A percentile compares a stretch with the other conserved stretches of the same genome.
Evolutionary conservation across 2,888 invertebrate genomes (phyloP).

Genomic region (Mythimna impura): DNA sequence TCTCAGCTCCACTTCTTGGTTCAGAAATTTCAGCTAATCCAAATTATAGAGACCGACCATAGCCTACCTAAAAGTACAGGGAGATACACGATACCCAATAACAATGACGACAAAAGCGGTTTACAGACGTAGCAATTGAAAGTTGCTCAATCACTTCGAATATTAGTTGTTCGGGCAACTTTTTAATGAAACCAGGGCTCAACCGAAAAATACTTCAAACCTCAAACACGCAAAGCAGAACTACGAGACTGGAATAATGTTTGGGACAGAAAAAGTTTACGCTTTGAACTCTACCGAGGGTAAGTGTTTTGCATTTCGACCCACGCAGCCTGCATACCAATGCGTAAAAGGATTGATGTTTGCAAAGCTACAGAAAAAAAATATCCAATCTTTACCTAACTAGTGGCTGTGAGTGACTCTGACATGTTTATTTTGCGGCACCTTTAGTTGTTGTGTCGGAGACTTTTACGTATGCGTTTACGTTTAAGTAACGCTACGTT

Average conservation of each 20-base stretch:
- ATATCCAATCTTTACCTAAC: slow-evolving; percentile 71
- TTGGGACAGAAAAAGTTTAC: slow-evolving; percentile 89
- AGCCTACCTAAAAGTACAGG: not conserved
- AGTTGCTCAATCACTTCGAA: slow-evolving; percentile 83
- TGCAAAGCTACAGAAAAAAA: slow-evolving; percentile 76
- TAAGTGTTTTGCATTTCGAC: slow-evolving; percentile 89
- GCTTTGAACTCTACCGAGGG: slow-evolving; percentile 88
- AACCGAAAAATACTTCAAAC: slow-evolving; percentile 87
- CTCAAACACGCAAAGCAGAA: slow-evolving; percentile 88
- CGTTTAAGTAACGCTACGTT: not conserved
- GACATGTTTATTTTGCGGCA: slow-evolving; percentile 55
- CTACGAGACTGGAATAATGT: slow-evolving; percentile 89
- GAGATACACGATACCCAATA: slow-evolving; percentile 20
- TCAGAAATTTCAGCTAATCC: slow-evolving; percentile 12
- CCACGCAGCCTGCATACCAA: slow-evolving; percentile 87
- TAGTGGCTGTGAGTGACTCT: slow-evolving; percentile 62
- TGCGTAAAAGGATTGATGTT: slow-evolving; percentile 88
- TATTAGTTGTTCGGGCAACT: slow-evolving; percentile 80
- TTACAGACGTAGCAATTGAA: slow-evolving; percentile 74
- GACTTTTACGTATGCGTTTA: slow-evolving; percentile 1
- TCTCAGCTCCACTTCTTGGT: no score
- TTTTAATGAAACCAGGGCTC: slow-evolving; percentile 86
- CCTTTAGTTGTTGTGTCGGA: slow-evolving; percentile 39
- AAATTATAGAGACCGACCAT: not conserved
- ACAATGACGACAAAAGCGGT: slow-evolving; percentile 60